Base-by-base conservation (phyloP, 2,797 vertebrate species). In the Spheniscus humboldti region DNA sequence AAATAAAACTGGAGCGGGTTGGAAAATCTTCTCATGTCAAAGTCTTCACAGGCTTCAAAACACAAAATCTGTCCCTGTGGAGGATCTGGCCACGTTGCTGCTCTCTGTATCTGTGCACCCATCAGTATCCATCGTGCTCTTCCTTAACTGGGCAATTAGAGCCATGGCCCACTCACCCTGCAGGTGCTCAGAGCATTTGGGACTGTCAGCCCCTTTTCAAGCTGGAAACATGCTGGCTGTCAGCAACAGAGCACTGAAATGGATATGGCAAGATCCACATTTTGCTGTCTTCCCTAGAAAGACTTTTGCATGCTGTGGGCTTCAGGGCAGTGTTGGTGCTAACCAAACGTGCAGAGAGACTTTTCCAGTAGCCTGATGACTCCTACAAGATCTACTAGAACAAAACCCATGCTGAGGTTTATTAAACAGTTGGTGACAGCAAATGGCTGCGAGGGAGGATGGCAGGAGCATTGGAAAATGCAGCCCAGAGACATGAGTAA, bases 351-450 rank as follows among this genome's bases (percentile, higher is more conserved):
- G 27, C 41, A 55, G 47, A 85, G 10, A 77, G n/a, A 55, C 7
- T 84, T 66, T 59, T 78, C n/a, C 55, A 41, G 39, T 6, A 60
- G 62, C 12, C 43, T 74, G 9, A n/a, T 31, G 71, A 20, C 56
- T 88, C 48, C 73, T 84, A 37, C 19, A 73, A 48, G 73, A 4
- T 43, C 72, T 28, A 2, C 52, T 27, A 84, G 62, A 59, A 78
- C 62, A 91, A 78, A 94, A 18, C 13, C 7, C 43, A 4, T 45
- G 52, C 35, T 86, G 59, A 63, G 31, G n/a, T 3, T 85, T 73
- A 43, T 59, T 62, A n/a, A 96, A 63, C 82, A 90, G 86, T 9
- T 95, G 90, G 80, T 94, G 90, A 92, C 73, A 94, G 60, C 86
- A 87, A 94, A 64, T 60, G 88, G 37, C 77, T 95, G 27, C 1